Evolutionary conservation across 2,797 vertebrate genomes (phyloP), one percentile per base, ranked within the genome.

Genomic region (Danionella dracula): DNA sequence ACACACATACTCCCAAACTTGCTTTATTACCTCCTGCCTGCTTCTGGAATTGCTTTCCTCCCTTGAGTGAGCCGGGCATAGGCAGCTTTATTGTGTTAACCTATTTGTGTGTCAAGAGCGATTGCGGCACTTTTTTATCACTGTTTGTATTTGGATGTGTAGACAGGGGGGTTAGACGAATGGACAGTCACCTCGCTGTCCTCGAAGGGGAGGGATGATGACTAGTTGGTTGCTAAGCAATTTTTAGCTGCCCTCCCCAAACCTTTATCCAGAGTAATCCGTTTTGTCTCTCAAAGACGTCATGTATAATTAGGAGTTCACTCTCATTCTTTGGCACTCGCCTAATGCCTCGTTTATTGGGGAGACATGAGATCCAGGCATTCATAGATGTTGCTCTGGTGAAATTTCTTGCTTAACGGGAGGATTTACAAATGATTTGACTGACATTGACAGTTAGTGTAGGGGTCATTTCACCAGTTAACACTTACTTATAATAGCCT

Each of bases 81-180:
- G 93, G 93, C 88, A 87, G 92, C 92, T 94, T 94, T 93, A 95
- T 96, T 95, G 92, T 94, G 93, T 94, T 94, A 97, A 94, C 93
- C 94, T 94, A 93, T 94, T 94, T 96, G 92, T 91, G 93, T 94
- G 93, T 95, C 92, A 93, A 92, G 93, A 95, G 92, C 91, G 88
- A 94, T 95, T 94, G 93, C 92, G 87, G 85, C 82, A 87, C 91
- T 90, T 90, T 27, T 90, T 91, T 92, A 92, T 90, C 91, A 88
- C 87, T 93, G 90, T 85, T 92, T 90, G 92, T 90, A 87, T 91
- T 93, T 81, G 88, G 89, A 87, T 74, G 87, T 85, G 85, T 84
- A 85, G 73, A 74, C 16, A 61, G 53, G 2, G 10, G 76, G 79
- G 53, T 72, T 71, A 65, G 76, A 79, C 7, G 49, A 76, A 17